Base-by-base conservation (phyloP, 2,888 invertebrate species). In the Trachelus iudaicus region DNA sequence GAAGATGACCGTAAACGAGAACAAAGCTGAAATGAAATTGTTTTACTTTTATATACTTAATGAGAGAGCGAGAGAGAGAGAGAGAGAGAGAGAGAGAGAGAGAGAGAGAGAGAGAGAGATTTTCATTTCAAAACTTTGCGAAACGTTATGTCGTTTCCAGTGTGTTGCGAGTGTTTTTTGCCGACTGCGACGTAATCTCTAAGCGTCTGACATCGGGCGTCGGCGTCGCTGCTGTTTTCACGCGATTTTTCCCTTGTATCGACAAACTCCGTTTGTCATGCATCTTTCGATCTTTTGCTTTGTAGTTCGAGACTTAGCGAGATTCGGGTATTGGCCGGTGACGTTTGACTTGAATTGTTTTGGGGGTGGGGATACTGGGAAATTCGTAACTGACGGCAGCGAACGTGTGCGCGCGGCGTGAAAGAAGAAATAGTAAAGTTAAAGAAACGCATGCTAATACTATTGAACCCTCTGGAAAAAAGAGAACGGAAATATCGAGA, bases 31-130 rank as follows among this genome's bases (percentile, higher is more conserved):
- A 77, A 78, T 78, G 71, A 80, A 85, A 81, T 86, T 79, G 76
- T 85, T 86, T 88, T 86, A 84, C 83, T 87, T 85, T 85, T 87
- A 85, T 81, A 84, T 83, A 85, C 83, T 85, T 85, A 84, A 81
- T 77, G 81, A 82, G 79, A 73, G 79, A 81, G 82, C 75, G 75
- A 80, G 79, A 73, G 79, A 34, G 84, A 81, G 80, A 76, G 78
- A 82, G 76, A 85, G 15, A 15, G 84, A 82, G 80, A 76, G 78
- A 82, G 76, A 85, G 15, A 15, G 79, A 34, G 84, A 81, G 80
- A 76, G 78, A 82, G 76, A 85, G 15, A 15, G 84, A 82, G 80
- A 76, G 78, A 82, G 76, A 85, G 15, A 15, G 15, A 15, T 71
- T 71, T 71, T 71, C 31, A 71, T 71, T 71, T 71, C 33, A 34